A percentile compares a stretch with the other conserved stretches of the same genome.
Evolutionary conservation across 1,140 invertebrate species (phyloP).

Genomic region (Scaptodrosophila lebanonensis): DNA sequence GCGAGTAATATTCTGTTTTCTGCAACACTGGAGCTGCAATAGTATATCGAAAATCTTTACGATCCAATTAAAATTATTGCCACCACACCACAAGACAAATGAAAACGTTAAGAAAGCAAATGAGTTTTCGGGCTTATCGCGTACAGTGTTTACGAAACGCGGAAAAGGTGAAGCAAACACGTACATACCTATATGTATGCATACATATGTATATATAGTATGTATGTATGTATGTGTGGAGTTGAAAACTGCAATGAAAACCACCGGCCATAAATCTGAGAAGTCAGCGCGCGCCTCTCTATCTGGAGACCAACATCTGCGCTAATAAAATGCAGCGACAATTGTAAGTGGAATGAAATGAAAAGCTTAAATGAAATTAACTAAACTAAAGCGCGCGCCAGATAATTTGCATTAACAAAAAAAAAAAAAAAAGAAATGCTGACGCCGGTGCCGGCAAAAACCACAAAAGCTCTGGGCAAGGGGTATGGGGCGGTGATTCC

Average conservation of each 20-base stretch:
- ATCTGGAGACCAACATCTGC: conserved; percentile 28
- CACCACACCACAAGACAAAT: conserved; percentile 14
- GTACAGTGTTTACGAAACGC: too few species aligned
- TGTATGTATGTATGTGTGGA: too few species aligned
- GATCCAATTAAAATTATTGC: conserved; percentile 2
- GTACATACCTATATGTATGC: too few species aligned
- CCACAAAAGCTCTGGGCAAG: too few species aligned
- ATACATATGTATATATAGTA: too few species aligned
- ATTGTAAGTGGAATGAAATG: conserved; percentile 62
- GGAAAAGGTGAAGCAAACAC: conserved; percentile 56
- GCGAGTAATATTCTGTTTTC: too few species aligned
- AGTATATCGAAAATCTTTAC: too few species aligned
- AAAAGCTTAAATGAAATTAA: conserved; percentile 67
- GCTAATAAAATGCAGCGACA: conserved; percentile 64
- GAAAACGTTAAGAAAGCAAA: too few species aligned
- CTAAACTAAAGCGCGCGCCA: conserved; percentile 59
- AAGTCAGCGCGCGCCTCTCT: conserved; percentile 51
- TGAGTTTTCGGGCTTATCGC: too few species aligned
- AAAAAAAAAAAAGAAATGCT: conserved; percentile 56
- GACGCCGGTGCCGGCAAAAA: too few species aligned
- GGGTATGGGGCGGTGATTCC: too few species aligned
- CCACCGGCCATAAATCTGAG: conserved; percentile 57
- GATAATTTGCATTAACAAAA: conserved; percentile 22
- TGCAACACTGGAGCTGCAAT: too few species aligned
- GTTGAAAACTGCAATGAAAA: conserved; percentile 33